Base-by-base conservation (phyloP, 2,113 vertebrate species). In the Phoenicopterus ruber region DNA sequence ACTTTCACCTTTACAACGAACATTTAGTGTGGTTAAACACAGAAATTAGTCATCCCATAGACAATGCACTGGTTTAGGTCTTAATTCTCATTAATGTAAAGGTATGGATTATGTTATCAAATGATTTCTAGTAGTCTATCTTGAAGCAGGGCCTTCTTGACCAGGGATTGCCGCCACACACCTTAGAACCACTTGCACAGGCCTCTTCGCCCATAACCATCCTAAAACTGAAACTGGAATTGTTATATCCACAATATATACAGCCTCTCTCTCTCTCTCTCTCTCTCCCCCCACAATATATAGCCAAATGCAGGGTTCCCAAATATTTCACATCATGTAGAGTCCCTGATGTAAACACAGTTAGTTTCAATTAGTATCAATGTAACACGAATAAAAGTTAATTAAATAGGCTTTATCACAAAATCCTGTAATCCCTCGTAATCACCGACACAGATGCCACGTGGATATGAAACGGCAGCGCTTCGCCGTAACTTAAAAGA, bases 21-120 rank as follows among this genome's bases (percentile, higher is more conserved):
- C 0, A 3, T 7, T 49, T 26, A 47, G 22, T 0, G 1, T 28
- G 20, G 17, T 6, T 17, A 26, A 42, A 54, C 16, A 15, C 19
- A 31, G 24, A n/a, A 34, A 62, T 31, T 17, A 17, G 13, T 21
- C 40, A 46, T 5, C 21, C 55, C 31, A 16, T 4, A 57, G 42
- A 59, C 36, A 55, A 57, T 31, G 61, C 17, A 50, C 42, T 31
- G n/a, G 1, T 67, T 61, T 26, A 49, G 29, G 9, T 32, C 29
- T 47, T 32, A 40, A 36, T 76, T 63, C 29, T 79, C 21, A 1
- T 50, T 40, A 13, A 4, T 42, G 17, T 26, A 46, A 83, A 62
- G 29, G 17, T n/a, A 13, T 2, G 2, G 34, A 65, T 58, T 49
- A 25, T 10, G 7, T n/a, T 42, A 66, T 32, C 22, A 55, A 54